These are phyloP conservation scores for Diarsia rubi DNA, from an alignment of 2,888 invertebrate genomes.

Conservation along the genomic window DNA sequence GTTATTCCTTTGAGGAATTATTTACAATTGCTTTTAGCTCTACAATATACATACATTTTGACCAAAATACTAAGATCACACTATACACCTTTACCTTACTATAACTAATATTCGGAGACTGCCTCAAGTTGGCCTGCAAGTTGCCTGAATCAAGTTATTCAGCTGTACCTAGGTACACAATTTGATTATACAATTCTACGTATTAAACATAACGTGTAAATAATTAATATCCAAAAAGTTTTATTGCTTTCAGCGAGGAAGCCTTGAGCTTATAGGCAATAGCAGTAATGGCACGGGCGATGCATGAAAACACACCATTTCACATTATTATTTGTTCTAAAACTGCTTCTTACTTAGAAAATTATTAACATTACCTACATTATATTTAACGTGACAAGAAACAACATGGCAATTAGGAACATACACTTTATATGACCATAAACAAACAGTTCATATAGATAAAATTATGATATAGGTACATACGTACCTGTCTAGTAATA, in stretches of 20 bases:
- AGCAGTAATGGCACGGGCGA: constrained; percentile 52
- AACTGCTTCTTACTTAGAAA: constrained; percentile 17
- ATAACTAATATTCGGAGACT: constrained; percentile 15
- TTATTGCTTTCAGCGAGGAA: constrained; percentile 52
- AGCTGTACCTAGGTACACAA: too few relatives aligned
- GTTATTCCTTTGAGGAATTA: constrained; percentile 51
- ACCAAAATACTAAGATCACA: constrained; percentile 53
- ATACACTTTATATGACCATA: constrained; percentile 31
- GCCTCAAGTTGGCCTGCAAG: too few relatives aligned
- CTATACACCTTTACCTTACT: constrained; percentile 24
- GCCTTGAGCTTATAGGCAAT: constrained; percentile 25
- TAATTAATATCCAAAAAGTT: constrained; percentile 15
- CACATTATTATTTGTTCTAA: constrained; percentile 8
- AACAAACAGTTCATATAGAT: neutral
- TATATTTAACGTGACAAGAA: constrained; percentile 54
- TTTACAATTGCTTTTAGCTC: constrained; percentile 44
- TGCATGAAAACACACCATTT: neutral
- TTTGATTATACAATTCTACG: neutral
- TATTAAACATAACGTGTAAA: constrained; percentile 20
- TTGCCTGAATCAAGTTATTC: too few relatives aligned
- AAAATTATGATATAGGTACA: constrained; percentile 6
- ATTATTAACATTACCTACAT: constrained; percentile 15
- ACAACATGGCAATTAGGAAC: constrained; percentile 62
- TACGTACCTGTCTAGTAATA: neutral
- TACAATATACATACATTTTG: constrained; percentile 38